These are phyloP conservation scores for Pyxicephalus adspersus DNA, from an alignment of 2,113 vertebrate genomes.

Conservation along the genomic window DNA sequence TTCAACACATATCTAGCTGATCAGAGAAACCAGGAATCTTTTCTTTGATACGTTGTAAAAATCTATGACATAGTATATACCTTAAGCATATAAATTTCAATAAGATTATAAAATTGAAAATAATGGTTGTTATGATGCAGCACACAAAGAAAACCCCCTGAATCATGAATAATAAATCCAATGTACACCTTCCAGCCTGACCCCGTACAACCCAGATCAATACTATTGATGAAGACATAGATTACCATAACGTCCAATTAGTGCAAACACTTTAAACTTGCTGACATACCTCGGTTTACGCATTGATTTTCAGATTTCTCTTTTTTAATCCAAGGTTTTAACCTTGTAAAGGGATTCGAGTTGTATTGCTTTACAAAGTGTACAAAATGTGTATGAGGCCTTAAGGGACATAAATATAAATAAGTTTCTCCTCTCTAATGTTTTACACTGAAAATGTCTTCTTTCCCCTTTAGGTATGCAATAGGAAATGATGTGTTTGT, in stretches of 20 bases:
- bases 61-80: background rate
- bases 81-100: no score
- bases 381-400: no score
- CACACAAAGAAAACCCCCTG: background rate
- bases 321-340: constrained; percentile 6
- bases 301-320: constrained; percentile 52
- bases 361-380: background rate
- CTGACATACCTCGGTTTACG: constrained; percentile 38
- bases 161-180: background rate
- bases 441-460: no score
- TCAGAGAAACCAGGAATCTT: background rate
- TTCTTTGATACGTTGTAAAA: background rate
- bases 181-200: background rate
- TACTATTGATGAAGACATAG: constrained; percentile 43
- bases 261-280: constrained; percentile 36
- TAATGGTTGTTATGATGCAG: background rate
- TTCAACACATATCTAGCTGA: no score
- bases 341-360: background rate
- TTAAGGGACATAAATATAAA: no score
- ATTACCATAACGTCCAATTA: constrained; percentile 43
- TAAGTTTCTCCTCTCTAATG: no score
- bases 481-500: no score
- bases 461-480: no score
- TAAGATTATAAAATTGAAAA: no score
- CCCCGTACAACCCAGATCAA: constrained; percentile 1